phyloP scores from a whole-genome alignment of 2,888 invertebrate genomes.

The Proisotoma minuta region DNA sequence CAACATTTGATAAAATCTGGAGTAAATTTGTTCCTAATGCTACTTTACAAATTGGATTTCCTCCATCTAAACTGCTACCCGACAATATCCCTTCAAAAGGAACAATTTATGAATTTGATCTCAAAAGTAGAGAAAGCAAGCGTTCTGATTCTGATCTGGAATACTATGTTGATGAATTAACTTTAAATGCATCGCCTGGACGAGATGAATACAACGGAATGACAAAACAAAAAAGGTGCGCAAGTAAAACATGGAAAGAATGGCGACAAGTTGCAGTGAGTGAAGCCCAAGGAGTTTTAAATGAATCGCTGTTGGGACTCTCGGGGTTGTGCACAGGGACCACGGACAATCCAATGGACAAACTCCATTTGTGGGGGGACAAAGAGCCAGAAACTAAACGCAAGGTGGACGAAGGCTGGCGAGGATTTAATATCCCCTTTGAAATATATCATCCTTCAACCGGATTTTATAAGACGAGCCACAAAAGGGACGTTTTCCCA shows the following conservation, averaged over 20 bases:
- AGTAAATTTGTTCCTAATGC: slow-evolving; percentile 32
- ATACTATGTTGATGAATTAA: slow-evolving; percentile 30
- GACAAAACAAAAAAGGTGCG: background rate
- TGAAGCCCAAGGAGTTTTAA: slow-evolving; percentile 32
- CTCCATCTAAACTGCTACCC: slow-evolving; percentile 34
- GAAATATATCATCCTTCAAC: slow-evolving; percentile 9
- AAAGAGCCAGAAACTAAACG: background rate
- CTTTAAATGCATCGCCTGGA: slow-evolving; percentile 23
- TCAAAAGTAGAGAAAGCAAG: slow-evolving; percentile 14
- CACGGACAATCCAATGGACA: slow-evolving; percentile 17
- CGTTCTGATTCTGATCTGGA: slow-evolving; percentile 31
- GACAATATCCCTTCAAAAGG: slow-evolving; percentile 18
- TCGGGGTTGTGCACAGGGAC: background rate
- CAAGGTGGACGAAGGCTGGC: background rate
- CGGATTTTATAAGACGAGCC: background rate
- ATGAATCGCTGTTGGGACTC: slow-evolving; percentile 31
- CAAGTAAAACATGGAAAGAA: slow-evolving; percentile 33
- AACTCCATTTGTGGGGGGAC: slow-evolving; percentile 23
- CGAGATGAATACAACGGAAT: background rate
- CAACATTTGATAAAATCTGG: slow-evolving; percentile 28
- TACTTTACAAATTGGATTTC: slow-evolving; percentile 23
- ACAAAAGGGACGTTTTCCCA: background rate
- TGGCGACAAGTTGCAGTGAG: slow-evolving; percentile 31
- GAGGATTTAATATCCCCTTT: slow-evolving; percentile 3
- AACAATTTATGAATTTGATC: slow-evolving; percentile 22